Percentiles rank a stretch among this genome's conserved stretches.
These are phyloP conservation scores for Sarcophaga carnaria DNA, from an alignment of 2,888 invertebrate genomes.

Conservation along the genomic window DNA sequence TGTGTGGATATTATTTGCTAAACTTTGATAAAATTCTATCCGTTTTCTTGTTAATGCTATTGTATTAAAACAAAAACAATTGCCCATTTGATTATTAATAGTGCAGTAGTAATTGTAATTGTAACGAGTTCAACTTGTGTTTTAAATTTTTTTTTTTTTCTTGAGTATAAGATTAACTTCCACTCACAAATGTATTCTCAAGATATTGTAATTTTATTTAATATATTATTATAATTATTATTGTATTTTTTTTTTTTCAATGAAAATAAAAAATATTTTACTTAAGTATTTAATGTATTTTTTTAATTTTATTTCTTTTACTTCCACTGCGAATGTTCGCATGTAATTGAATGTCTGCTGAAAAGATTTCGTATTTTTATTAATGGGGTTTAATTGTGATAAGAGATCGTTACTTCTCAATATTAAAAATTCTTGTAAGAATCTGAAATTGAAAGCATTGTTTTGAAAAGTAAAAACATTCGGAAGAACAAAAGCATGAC, in stretches of 20 bases:
- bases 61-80: slow-evolving; percentile 53
- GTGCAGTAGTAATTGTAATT: slow-evolving; percentile 21
- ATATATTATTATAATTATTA: slow-evolving; percentile 8
- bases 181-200: slow-evolving; percentile 20
- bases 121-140: slow-evolving; percentile 12
- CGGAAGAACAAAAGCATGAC: slow-evolving; percentile 10
- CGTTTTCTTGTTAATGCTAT: slow-evolving; percentile 40
- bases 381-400: slow-evolving; percentile 55
- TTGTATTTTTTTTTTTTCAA: slow-evolving; percentile 1
- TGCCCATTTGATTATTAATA: slow-evolving; percentile 64
- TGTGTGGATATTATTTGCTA: neutral
- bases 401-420: slow-evolving; percentile 62
- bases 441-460: slow-evolving; percentile 32
- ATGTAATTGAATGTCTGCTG: slow-evolving; percentile 55
- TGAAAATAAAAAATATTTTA: slow-evolving; percentile 17
- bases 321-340: slow-evolving; percentile 59
- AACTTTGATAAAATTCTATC: neutral
- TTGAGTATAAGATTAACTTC: slow-evolving; percentile 15
- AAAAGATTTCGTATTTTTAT: slow-evolving; percentile 61
- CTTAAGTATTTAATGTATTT: slow-evolving; percentile 21
- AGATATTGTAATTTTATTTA: slow-evolving; percentile 1
- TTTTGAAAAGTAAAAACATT: slow-evolving; percentile 33
- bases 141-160: neutral
- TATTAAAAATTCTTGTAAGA: slow-evolving; percentile 29
- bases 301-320: slow-evolving; percentile 19